These are phyloP conservation scores for Oceanodroma tethys DNA, from an alignment of 2,113 vertebrate species.

Conservation along the genomic window DNA sequence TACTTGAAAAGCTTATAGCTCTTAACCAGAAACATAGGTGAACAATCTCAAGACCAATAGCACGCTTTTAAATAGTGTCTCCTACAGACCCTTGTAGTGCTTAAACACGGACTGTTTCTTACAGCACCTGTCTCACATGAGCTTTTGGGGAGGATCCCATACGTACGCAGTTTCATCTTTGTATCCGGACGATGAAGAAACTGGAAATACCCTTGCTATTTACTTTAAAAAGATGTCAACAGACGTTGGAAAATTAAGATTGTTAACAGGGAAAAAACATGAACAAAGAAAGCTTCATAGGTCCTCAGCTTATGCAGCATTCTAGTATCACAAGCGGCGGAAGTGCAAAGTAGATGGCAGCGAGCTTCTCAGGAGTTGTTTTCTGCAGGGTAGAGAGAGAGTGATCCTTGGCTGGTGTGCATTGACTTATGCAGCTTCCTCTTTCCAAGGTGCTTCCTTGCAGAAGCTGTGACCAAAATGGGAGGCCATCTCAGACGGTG, in stretches of 20 bases:
- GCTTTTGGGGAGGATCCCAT: neutral
- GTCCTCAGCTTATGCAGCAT: neutral
- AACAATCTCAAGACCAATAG: neutral
- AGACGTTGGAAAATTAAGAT: neutral
- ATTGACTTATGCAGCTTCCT: neutral
- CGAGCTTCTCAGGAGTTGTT: neutral
- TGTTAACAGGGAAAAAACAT: neutral
- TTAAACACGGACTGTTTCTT: neutral
- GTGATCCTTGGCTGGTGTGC: neutral
- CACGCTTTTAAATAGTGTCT: neutral
- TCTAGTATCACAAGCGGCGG: neutral
- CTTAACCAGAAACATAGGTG: neutral
- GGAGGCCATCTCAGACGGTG: neutral
- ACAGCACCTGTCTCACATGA: neutral
- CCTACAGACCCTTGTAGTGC: neutral
- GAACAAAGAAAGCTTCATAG: neutral
- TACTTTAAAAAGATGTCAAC: neutral
- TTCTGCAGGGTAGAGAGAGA: neutral
- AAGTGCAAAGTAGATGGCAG: neutral
- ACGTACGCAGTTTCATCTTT: accelerated
- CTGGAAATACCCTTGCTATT: neutral
- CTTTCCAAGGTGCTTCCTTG: neutral
- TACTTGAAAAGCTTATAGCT: neutral
- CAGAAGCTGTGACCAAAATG: neutral
- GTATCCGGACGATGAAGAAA: accelerated